Conservation (phyloP, 2,888 invertebrate genomes). For the Agrochola lota region DNA sequence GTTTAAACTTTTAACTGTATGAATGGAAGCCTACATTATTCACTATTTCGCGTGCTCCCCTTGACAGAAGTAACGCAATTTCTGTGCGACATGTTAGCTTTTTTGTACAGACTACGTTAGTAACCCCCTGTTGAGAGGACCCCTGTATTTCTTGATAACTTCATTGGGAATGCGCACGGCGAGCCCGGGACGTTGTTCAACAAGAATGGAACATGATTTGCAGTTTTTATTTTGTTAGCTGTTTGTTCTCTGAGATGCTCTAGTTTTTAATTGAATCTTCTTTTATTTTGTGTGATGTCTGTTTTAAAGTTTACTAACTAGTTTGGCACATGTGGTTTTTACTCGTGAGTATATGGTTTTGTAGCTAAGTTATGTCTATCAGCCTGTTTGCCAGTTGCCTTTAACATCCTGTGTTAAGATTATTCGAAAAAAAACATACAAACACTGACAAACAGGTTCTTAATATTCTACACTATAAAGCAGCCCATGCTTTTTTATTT, state of each 20-base stretch:
- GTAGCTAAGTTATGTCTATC: background rate
- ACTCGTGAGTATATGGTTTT: background rate
- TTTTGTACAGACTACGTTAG: constrained; percentile 76
- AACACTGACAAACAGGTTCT: background rate
- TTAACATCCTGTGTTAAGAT: background rate
- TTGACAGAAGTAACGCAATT: constrained; percentile 78
- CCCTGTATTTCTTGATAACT: constrained; percentile 87
- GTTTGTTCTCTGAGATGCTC: constrained; percentile 43
- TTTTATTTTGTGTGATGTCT: constrained; percentile 48
- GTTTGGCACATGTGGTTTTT: constrained; percentile 10
- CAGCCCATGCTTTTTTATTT: background rate
- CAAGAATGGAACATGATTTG: constrained; percentile 74
- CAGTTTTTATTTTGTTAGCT: constrained; percentile 60
- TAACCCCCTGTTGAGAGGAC: constrained; percentile 76
- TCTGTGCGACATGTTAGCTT: constrained; percentile 78
- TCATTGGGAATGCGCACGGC: constrained; percentile 81
- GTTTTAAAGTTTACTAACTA: constrained; percentile 65
- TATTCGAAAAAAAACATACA: background rate
- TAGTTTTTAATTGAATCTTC: constrained; percentile 32
- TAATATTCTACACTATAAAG: background rate
- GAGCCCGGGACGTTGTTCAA: constrained; percentile 73
- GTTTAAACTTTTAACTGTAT: constrained; percentile 87
- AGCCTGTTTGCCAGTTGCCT: background rate
- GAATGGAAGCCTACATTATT: constrained; percentile 86
- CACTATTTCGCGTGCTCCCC: constrained; percentile 83